phyloP scores from a whole-genome alignment of 2,888 invertebrate genomes.

The Tiliacea citrago region DNA sequence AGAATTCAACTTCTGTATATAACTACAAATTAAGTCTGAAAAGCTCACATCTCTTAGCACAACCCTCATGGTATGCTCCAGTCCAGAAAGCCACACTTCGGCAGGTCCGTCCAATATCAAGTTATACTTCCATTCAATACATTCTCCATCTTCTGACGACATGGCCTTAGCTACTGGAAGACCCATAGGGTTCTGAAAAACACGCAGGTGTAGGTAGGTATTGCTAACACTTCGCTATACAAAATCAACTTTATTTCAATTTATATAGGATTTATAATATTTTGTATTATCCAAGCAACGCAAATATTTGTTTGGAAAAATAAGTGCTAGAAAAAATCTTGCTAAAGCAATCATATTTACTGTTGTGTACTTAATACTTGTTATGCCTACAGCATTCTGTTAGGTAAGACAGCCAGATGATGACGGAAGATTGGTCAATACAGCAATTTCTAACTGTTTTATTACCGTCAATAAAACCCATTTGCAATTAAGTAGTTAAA shows the following conservation, averaged over 20 bases:
- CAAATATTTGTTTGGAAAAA: not conserved
- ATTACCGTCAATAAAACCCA: not conserved
- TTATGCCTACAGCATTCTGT: too few species aligned
- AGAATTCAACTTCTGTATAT: not conserved
- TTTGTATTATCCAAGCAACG: not conserved
- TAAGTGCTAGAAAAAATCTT: not conserved
- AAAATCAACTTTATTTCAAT: not conserved
- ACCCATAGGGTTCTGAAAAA: constrained; percentile 83
- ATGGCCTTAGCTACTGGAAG: constrained; percentile 92
- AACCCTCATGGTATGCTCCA: constrained; percentile 92
- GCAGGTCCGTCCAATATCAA: constrained; percentile 95
- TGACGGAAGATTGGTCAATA: not conserved
- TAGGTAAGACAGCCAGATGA: not conserved
- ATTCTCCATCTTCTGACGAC: constrained; percentile 96
- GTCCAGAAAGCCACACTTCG: constrained; percentile 94
- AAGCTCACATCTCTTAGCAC: constrained; percentile 88
- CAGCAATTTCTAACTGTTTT: too few species aligned
- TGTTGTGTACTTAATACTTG: too few species aligned
- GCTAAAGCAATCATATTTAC: not conserved
- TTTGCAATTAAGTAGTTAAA: too few species aligned
- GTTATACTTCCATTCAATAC: constrained; percentile 93
- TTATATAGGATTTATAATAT: accelerated
- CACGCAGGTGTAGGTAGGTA: not conserved
- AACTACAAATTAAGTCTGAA: not conserved
- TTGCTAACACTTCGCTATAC: not conserved